Evolutionary conservation across 2,797 vertebrate genomes (phyloP).

Genomic region (Sternotherus odoratus): DNA sequence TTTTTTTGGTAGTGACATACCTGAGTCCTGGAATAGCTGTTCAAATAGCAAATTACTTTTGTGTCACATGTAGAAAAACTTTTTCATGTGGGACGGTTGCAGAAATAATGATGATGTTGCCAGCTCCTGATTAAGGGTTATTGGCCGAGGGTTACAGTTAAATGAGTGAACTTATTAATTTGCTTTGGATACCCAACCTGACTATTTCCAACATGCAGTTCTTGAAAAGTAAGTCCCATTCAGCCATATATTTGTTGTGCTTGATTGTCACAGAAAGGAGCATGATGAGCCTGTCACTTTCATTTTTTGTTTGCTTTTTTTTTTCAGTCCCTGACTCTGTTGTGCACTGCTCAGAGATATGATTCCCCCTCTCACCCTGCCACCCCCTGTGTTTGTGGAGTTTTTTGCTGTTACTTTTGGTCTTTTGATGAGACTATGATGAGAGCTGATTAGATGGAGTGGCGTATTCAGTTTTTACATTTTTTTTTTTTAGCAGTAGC

Average conservation of each 20-base stretch:
- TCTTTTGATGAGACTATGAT: background rate
- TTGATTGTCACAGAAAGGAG: background rate
- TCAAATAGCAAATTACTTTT: accelerated
- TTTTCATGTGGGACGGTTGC: accelerated
- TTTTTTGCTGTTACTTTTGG: background rate
- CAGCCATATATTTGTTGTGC: background rate
- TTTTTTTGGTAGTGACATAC: background rate
- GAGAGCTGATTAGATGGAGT: background rate
- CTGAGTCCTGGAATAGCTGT: accelerated
- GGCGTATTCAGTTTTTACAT: background rate
- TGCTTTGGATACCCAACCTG: background rate
- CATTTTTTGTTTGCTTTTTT: background rate
- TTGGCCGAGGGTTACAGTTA: background rate
- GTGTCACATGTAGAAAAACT: background rate
- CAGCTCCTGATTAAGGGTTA: background rate
- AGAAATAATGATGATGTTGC: background rate
- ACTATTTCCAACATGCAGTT: background rate
- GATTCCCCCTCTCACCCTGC: background rate
- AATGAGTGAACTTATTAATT: accelerated
- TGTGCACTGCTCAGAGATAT: background rate
- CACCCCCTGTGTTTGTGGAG: too few relatives aligned
- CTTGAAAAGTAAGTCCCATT: background rate
- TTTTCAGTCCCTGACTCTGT: background rate
- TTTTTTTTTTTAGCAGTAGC: accelerated
- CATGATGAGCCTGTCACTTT: background rate